Percentiles rank a stretch among this genome's conserved stretches.
These are phyloP conservation scores for Drosophila acutilabella DNA, from an alignment of 2,888 invertebrate genomes.

Conservation along the genomic window DNA sequence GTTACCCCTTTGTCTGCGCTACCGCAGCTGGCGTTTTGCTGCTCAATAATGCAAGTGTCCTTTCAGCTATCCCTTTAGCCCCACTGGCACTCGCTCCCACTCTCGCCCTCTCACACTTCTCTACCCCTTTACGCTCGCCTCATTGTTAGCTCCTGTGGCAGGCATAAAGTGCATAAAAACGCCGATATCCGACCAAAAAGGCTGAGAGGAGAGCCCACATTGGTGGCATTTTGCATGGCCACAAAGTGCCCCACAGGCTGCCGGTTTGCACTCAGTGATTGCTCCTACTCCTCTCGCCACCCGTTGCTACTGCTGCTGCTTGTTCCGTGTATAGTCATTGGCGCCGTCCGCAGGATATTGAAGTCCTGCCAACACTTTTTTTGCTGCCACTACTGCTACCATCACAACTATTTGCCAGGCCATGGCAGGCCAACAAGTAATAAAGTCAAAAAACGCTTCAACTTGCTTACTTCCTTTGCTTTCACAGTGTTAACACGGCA, in stretches of 20 bases:
- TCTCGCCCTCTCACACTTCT: not conserved
- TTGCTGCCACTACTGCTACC: not conserved
- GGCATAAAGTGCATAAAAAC: conserved; percentile 60
- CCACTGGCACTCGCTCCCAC: not conserved
- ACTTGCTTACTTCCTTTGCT: not conserved
- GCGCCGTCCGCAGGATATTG: conserved; percentile 62
- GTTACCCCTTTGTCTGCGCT: not conserved
- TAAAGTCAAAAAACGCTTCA: conserved; percentile 22
- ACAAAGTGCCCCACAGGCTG: conserved; percentile 58
- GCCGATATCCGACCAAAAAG: conserved; percentile 58
- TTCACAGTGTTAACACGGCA: conserved; percentile 11
- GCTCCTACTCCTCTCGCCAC: not conserved
- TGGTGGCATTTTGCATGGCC: conserved; percentile 69
- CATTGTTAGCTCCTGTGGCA: conserved; percentile 54
- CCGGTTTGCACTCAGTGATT: conserved; percentile 14
- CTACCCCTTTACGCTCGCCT: not conserved
- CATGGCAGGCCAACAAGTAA: conserved; percentile 18
- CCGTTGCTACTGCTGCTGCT: not conserved
- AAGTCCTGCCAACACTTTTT: conserved; percentile 26
- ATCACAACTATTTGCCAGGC: conserved; percentile 32
- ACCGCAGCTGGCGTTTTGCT: conserved; percentile 25
- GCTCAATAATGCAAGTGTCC: conserved; percentile 59
- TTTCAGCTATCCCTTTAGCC: conserved; percentile 21
- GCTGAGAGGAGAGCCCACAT: conserved; percentile 15
- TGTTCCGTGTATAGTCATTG: conserved; percentile 24